These are phyloP conservation scores for Nematopogon swammerdamellus DNA, from an alignment of 2,888 invertebrate species.

Conservation along the genomic window DNA sequence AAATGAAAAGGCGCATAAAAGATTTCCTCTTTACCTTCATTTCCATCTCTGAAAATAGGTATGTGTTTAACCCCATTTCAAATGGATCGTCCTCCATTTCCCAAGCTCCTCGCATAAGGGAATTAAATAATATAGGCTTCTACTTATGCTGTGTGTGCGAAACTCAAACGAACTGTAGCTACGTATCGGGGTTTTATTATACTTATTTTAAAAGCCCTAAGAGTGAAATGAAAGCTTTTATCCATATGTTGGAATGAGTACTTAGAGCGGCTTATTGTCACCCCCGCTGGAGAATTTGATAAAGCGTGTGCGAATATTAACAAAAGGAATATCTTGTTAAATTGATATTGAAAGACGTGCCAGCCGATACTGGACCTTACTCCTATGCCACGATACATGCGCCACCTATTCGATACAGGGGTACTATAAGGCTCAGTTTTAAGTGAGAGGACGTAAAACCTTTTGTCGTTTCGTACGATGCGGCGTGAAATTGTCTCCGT, in stretches of 20 bases:
- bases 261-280: conserved; percentile 58
- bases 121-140: background rate
- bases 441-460: conserved; percentile 19
- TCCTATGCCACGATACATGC: conserved; percentile 7
- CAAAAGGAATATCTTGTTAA: conserved; percentile 59
- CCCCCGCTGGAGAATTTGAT: conserved; percentile 58
- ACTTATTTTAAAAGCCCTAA: conserved; percentile 32
- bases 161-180: background rate
- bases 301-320: conserved; percentile 59
- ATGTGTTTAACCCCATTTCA: background rate
- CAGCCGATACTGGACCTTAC: conserved; percentile 30
- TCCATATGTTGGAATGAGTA: conserved; percentile 56
- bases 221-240: conserved; percentile 57
- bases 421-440: conserved; percentile 21
- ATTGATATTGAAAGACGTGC: conserved; percentile 38
- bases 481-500: conserved; percentile 53
- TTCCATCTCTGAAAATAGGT: background rate
- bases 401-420: conserved; percentile 5
- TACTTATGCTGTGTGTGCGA: background rate
- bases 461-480: conserved; percentile 33
- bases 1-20: background rate
- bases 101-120: background rate
- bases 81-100: background rate
- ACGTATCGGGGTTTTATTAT: conserved; percentile 10
- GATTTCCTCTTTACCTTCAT: background rate